A percentile compares a stretch with the other conserved stretches of the same genome.
These are phyloP conservation scores for Sparus aurata DNA, from an alignment of 2,797 vertebrate genomes.

Conservation along the genomic window DNA sequence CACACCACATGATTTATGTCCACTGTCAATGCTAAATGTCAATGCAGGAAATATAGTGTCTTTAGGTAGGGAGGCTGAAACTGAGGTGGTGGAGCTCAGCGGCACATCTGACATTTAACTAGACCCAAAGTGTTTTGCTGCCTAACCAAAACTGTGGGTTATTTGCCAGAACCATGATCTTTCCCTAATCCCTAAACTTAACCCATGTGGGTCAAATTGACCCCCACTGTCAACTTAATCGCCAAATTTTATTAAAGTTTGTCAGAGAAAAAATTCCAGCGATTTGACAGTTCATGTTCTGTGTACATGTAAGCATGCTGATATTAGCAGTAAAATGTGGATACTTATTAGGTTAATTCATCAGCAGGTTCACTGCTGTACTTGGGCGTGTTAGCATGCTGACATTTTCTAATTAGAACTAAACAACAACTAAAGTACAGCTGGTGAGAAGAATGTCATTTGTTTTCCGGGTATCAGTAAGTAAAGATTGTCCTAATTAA, in stretches of 20 bases:
- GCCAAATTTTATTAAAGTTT: not conserved
- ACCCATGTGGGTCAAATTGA: not conserved
- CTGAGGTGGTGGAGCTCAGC: not conserved
- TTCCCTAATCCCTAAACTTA: too few species aligned
- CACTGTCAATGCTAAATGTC: not conserved
- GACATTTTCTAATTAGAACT: too few species aligned
- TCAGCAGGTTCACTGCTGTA: too few species aligned
- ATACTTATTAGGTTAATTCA: too few species aligned
- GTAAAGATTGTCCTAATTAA: too few species aligned
- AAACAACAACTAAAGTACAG: too few species aligned
- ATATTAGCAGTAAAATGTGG: too few species aligned
- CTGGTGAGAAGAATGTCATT: too few species aligned
- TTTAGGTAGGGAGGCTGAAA: not conserved
- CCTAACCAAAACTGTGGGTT: not conserved
- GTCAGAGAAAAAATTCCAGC: not conserved
- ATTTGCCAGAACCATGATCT: too few species aligned
- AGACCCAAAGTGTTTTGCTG: not conserved
- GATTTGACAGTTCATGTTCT: not conserved
- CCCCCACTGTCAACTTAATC: not conserved
- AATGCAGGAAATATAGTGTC: not conserved
- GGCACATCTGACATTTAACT: not conserved
- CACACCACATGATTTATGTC: slow-evolving; percentile 2
- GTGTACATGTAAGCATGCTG: too few species aligned
- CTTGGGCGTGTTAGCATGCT: too few species aligned
- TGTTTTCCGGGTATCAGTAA: too few species aligned